phyloP scores from a whole-genome alignment of 2,888 invertebrate genomes.

The Onthophagus sagittarius region DNA sequence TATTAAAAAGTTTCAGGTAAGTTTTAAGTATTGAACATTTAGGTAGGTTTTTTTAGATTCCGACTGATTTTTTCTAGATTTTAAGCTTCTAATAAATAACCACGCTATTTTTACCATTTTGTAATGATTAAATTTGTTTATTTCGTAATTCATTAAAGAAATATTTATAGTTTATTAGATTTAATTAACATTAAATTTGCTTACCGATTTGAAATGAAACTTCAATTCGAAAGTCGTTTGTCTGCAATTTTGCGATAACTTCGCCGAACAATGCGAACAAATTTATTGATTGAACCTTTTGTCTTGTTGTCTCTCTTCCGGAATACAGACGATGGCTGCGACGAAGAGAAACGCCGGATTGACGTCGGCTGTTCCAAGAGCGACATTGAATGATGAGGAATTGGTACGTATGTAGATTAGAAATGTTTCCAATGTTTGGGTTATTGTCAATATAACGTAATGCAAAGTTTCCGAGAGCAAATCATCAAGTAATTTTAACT shows the following conservation, averaged over 20 bases:
- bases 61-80: too few relatives aligned
- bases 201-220: too few relatives aligned
- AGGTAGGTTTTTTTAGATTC: too few relatives aligned
- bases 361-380: conserved; percentile 94
- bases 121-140: not conserved
- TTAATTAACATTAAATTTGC: not conserved
- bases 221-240: too few relatives aligned
- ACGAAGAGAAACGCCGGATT: conserved; percentile 96
- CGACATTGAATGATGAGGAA: conserved; percentile 98
- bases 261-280: not conserved
- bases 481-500: not conserved
- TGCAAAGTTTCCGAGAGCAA: not conserved
- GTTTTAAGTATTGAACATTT: too few relatives aligned
- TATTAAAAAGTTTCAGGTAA: not conserved
- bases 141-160: not conserved
- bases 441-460: too few relatives aligned
- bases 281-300: not conserved
- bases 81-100: too few relatives aligned
- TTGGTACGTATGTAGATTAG: conserved; percentile 70
- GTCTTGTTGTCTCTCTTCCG: conserved; percentile 1
- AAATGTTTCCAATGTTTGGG: not conserved
- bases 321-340: conserved; percentile 92
- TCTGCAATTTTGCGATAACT: not conserved
- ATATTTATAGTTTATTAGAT: not conserved
- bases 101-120: too few relatives aligned